Evolutionary conservation across 2,888 invertebrate genomes (phyloP).

Genomic region (Lathronympha strigana): DNA sequence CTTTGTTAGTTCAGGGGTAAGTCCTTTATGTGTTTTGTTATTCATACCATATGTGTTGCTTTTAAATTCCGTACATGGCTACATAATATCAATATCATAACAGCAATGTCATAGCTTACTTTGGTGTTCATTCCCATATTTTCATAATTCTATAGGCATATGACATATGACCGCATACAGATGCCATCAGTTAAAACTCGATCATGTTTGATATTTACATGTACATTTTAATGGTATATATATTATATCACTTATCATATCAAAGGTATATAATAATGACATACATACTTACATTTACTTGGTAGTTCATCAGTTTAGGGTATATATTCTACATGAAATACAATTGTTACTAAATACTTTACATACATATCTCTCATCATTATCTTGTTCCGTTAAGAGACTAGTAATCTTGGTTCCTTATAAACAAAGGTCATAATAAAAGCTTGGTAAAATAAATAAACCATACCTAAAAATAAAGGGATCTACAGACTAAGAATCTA

Average conservation of each 20-base stretch:
- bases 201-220: slow-evolving; percentile 1
- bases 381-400: too few relatives aligned
- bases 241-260: too few relatives aligned
- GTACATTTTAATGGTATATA: background rate
- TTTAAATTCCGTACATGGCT: background rate
- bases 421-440: background rate
- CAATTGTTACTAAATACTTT: background rate
- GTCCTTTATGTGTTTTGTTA: background rate
- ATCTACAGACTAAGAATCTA: background rate
- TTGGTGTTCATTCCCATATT: slow-evolving; percentile 9
- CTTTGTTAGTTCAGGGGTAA: slow-evolving; percentile 11
- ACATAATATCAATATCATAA: background rate
- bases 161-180: background rate
- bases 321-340: too few relatives aligned
- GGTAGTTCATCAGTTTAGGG: too few relatives aligned
- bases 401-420: background rate
- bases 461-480: background rate
- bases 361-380: too few relatives aligned
- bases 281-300: background rate
- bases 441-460: background rate
- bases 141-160: background rate
- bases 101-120: background rate
- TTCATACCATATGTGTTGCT: slow-evolving; percentile 8
- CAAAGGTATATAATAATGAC: background rate
- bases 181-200: background rate